A percentile compares a stretch with the other conserved stretches of the same genome.
Evolutionary conservation across 2,113 vertebrate genomes (phyloP).

Genomic region (Rhinolophus sinicus): DNA sequence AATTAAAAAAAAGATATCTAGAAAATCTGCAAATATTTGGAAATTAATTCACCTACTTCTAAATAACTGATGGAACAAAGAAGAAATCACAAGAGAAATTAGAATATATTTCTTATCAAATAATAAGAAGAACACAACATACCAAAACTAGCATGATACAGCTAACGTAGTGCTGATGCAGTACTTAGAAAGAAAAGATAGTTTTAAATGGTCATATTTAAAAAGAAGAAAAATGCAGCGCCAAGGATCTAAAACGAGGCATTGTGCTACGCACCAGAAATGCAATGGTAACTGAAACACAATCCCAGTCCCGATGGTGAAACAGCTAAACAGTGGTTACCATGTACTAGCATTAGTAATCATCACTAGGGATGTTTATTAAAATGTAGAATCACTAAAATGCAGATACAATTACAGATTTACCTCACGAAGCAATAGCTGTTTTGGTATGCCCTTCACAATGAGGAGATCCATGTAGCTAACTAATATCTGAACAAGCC

Average conservation of each 20-base stretch:
- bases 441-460: neutral
- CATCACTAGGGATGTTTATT: neutral
- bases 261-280: neutral
- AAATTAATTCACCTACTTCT: neutral
- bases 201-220: neutral
- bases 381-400: constrained; percentile 10
- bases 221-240: neutral
- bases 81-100: neutral
- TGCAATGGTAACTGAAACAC: neutral
- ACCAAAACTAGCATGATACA: neutral
- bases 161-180: neutral
- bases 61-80: neutral
- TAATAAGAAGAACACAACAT: neutral
- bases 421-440: neutral
- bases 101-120: constrained; percentile 3
- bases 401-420: neutral
- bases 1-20: neutral
- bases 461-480: neutral
- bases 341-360: neutral
- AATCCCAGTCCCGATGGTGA: neutral
- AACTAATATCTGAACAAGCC: neutral
- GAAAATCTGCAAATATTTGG: neutral
- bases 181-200: neutral
- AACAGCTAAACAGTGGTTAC: neutral
- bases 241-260: neutral